Evolutionary conservation across 2,797 vertebrate genomes (phyloP), one percentile per base, ranked within the genome.

Genomic region (Benthosema pterotum): DNA sequence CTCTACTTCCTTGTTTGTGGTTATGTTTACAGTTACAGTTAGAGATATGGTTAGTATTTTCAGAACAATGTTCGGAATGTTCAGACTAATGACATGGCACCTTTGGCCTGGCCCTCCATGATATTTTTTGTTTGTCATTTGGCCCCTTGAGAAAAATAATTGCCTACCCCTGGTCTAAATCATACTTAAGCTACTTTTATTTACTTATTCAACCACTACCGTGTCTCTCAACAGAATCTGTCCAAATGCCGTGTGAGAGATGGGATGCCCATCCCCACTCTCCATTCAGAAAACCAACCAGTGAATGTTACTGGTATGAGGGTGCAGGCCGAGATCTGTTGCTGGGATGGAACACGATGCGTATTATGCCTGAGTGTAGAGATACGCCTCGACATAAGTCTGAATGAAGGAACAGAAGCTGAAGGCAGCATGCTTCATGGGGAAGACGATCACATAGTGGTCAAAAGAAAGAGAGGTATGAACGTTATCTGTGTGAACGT

Each of bases 311-410:
- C 11, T 12, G 62, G 28, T 11, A 57, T 97, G 60, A 76, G 28
- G 1, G 77, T 91, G 1, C 54, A 85, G 66, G 83, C 93, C 1
- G 74, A 83, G 0, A 78, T 95, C 55, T 92, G 89, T 74, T 95
- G 94, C 68, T 2, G 14, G 0, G 13, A 64, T 16, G 42, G 65
- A 0, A 1, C 0, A 0, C 25, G 58, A 15, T 97, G 95, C 32
- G 52, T 25, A 2, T 84, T 93, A 5, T 98, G 96, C 63, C 84
- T 99, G 60, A 78, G 81, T 50, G 88, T 93, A 11, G 71, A 66
- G 0, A 32, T 91, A 25, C 77, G 78, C 45, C 67, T 98, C 65
- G 62, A 62, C 0, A 45, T 87, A 8, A 0, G 4, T 1, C 38
- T 0, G 4, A 64, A 88, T n/a, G 32, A 67, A 4, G 56, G 70